Evolutionary conservation across 1,140 invertebrate species (phyloP).

Genomic region (Papilio machaon): DNA sequence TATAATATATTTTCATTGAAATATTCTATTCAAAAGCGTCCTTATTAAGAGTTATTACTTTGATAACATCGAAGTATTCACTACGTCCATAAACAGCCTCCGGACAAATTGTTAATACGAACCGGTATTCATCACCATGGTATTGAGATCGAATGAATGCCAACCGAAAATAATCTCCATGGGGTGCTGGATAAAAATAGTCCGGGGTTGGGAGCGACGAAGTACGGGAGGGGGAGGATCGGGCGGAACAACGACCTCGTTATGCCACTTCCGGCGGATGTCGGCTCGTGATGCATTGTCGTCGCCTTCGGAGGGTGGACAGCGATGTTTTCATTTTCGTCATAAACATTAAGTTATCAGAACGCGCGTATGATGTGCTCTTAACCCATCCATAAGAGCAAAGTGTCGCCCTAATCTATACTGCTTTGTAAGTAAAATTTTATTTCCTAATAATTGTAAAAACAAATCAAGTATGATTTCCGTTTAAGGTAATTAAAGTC

Average conservation of each 20-base stretch:
- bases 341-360: constrained; percentile 61
- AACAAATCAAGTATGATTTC: too few relatives aligned
- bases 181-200: constrained; percentile 60
- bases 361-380: not conserved
- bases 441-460: not conserved
- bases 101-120: constrained; percentile 71
- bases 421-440: not conserved
- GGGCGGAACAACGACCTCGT: constrained; percentile 75
- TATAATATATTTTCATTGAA: not conserved
- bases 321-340: constrained; percentile 64
- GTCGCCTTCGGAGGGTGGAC: constrained; percentile 63
- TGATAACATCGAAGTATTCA: constrained; percentile 49
- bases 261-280: constrained; percentile 76
- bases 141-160: constrained; percentile 69
- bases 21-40: constrained; percentile 40
- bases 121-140: constrained; percentile 73
- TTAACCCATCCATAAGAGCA: not conserved
- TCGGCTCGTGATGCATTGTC: constrained; percentile 73
- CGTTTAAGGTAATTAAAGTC: too few relatives aligned
- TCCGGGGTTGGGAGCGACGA: constrained; percentile 27
- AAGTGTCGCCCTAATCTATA: not conserved
- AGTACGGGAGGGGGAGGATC: constrained; percentile 39
- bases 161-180: constrained; percentile 70
- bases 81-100: constrained; percentile 53
- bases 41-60: constrained; percentile 58